Base-by-base conservation (phyloP, 2,797 vertebrate species). In the Ciconia nigra region DNA sequence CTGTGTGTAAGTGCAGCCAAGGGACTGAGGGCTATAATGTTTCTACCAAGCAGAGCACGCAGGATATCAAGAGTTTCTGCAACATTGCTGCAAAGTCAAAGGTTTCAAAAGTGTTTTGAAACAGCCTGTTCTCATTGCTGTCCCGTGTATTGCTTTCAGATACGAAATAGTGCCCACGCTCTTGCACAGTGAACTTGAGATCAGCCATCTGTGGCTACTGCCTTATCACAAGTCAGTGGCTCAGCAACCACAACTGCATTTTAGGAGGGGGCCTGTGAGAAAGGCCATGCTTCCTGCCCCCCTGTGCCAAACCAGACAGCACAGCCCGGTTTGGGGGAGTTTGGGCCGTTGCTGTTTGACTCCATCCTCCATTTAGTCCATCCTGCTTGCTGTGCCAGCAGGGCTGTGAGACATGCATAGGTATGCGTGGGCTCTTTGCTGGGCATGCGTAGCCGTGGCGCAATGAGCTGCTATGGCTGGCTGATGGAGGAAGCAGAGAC, bases 41-140 rank as follows among this genome's bases (percentile, higher is more conserved):
- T 65, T 74, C 51, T 70, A 41, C 21, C 0, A 2, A 61, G 29
- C 28, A 47, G 26, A 61, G 42, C n/a, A 31, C 0, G 0, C 14
- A 21, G 42, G 26, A 7, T 37, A 47, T 42, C 58, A 33, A 33
- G 63, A 28, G 33, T 71, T 89, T 57, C 51, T 78, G n/a, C 51
- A 29, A 59, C 29, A 37, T 3, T 19, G 26, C 42, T 74, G 52
- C 29, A 24, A 70, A 66, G 24, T 24, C 67, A 46, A 46, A 61
- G 47, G 42, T 80, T 87, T 90, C 37, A 20, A 28, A 58, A 44
- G 12, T 54, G 31, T 47, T 65, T 35, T 83, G 52, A 70, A 89
- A 15, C 47, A 33, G 17, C 4, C 33, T 74, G 55, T n/a, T 51
- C 61, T 44, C 41, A 28, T 55, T n/a, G 14, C 41, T 59, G 44